Conservation (phyloP, 2,888 invertebrate genomes). For the Meteorus colon region DNA sequence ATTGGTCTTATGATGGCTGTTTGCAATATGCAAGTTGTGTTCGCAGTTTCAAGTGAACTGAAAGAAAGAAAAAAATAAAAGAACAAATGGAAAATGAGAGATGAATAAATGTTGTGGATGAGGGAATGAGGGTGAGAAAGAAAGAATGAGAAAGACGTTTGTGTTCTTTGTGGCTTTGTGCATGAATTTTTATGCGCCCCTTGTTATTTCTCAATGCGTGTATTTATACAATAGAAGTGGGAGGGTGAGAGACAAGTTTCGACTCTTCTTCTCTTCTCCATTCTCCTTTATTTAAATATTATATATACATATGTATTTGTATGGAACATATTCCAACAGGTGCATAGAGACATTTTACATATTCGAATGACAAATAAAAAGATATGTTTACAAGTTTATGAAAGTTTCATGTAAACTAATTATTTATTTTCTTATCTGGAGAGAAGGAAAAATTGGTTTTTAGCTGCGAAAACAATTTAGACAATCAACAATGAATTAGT, state of each 20-base stretch:
- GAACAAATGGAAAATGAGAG: neutral
- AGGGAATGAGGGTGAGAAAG: neutral
- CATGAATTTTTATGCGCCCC: neutral
- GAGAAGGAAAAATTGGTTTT: too few relatives aligned
- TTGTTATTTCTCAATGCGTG: neutral
- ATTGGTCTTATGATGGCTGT: slow-evolving; percentile 1
- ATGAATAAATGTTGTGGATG: neutral
- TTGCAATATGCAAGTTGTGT: neutral
- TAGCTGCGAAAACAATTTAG: too few relatives aligned
- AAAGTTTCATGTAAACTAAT: too few relatives aligned
- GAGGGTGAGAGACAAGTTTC: too few relatives aligned
- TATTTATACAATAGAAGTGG: neutral
- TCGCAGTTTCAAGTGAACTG: neutral
- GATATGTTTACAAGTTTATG: neutral
- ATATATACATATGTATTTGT: neutral
- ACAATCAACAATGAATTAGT: too few relatives aligned
- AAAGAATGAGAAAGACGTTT: neutral
- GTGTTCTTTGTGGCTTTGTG: slow-evolving; percentile 9
- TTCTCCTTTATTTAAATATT: too few relatives aligned
- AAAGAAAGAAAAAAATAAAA: neutral
- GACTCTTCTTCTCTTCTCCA: too few relatives aligned
- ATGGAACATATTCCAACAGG: neutral
- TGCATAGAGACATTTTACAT: neutral
- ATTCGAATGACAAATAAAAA: neutral
- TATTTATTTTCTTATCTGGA: too few relatives aligned